Evolutionary conservation across 2,113 vertebrate genomes (phyloP).

Genomic region (Melanotaenia duboulayi): DNA sequence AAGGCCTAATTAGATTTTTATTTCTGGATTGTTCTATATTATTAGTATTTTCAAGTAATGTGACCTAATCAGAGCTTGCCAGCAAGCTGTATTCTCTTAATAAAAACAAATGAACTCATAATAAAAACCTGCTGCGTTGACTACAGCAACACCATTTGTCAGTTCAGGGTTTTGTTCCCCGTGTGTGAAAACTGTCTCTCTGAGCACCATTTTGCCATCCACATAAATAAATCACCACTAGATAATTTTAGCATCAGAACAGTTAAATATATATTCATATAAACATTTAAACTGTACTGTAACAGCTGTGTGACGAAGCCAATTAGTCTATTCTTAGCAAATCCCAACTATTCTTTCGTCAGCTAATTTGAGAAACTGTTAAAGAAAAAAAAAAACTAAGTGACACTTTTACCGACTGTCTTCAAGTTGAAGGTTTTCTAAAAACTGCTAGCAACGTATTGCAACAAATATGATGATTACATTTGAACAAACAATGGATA

Average conservation of each 20-base stretch:
- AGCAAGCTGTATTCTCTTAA: constrained; percentile 57
- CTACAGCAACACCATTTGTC: constrained; percentile 12
- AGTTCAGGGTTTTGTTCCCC: background rate
- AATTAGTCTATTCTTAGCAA: constrained; percentile 4
- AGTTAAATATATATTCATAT: constrained; percentile 3
- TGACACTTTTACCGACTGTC: background rate
- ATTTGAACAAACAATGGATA: background rate
- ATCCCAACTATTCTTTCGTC: background rate
- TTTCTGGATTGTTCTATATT: constrained; percentile 8
- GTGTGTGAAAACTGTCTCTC: constrained; percentile 1
- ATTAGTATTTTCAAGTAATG: constrained; percentile 23
- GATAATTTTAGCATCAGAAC: background rate
- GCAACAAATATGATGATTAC: background rate
- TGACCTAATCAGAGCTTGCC: constrained; percentile 59
- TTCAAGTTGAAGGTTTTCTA: background rate
- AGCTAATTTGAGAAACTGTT: background rate
- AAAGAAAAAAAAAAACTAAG: background rate
- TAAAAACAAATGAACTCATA: background rate
- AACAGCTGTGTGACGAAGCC: constrained; percentile 19
- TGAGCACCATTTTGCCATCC: constrained; percentile 21
- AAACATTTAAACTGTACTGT: constrained; percentile 11
- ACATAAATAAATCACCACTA: constrained; percentile 16
- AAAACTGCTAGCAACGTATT: background rate
- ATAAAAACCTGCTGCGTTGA: background rate
- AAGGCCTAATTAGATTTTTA: background rate